Conservation (phyloP, 2,888 invertebrate species). For the Pheosia tremula region DNA sequence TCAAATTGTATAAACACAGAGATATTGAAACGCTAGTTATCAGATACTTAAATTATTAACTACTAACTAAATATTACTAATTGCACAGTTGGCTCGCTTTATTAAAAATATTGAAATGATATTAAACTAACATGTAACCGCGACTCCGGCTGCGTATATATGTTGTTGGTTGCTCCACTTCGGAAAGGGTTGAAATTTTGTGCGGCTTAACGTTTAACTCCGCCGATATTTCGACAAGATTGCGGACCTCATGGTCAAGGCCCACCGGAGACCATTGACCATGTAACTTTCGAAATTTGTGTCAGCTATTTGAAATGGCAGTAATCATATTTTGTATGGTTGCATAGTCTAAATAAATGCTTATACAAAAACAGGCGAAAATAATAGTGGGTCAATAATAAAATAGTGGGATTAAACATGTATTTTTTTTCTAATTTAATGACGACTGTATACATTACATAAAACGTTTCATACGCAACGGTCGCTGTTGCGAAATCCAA, state of each 20-base stretch:
- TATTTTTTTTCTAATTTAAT: not conserved
- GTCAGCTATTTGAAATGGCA: slow-evolving; percentile 27
- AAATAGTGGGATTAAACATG: too few relatives aligned
- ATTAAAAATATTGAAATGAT: not conserved
- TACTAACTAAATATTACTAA: too few relatives aligned
- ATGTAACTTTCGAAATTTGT: slow-evolving; percentile 41
- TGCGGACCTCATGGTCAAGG: slow-evolving; percentile 46
- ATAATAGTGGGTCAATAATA: too few relatives aligned
- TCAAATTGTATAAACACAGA: not conserved
- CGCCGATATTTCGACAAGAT: slow-evolving; percentile 35
- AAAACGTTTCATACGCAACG: slow-evolving; percentile 11
- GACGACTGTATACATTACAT: slow-evolving; percentile 24
- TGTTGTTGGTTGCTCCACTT: slow-evolving; percentile 12
- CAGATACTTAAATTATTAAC: slow-evolving; percentile 11
- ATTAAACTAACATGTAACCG: too few relatives aligned
- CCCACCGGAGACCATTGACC: slow-evolving; percentile 37
- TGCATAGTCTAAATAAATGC: not conserved
- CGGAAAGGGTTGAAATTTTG: slow-evolving; percentile 31
- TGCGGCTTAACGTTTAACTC: slow-evolving; percentile 21
- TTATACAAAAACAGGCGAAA: not conserved
- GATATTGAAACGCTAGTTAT: not conserved
- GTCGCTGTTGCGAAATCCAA: slow-evolving; percentile 27
- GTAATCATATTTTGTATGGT: not conserved
- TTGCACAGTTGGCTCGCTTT: slow-evolving; percentile 18
- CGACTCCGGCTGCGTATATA: not conserved